Evolutionary conservation across 2,888 invertebrate genomes (phyloP).

Genomic region (Andrena bicolor): DNA sequence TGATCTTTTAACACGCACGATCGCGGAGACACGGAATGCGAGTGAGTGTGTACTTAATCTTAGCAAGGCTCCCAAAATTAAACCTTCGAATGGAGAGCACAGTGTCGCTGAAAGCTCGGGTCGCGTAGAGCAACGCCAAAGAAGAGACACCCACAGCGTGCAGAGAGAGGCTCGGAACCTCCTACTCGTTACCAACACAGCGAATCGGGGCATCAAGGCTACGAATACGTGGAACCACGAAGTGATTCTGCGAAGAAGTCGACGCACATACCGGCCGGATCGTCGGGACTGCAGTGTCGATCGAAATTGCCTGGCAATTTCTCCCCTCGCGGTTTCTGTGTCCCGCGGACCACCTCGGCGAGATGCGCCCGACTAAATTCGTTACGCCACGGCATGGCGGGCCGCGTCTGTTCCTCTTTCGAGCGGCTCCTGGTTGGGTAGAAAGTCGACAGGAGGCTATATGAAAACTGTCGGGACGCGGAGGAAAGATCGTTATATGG

Average conservation of each 20-base stretch:
- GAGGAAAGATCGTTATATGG: constrained; percentile 62
- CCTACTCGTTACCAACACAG: too few relatives aligned
- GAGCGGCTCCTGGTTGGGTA: constrained; percentile 45
- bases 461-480: constrained; percentile 57
- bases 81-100: too few relatives aligned
- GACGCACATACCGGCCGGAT: not conserved
- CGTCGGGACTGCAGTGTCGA: not conserved
- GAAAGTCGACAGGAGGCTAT: constrained; percentile 59
- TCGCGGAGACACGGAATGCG: not conserved
- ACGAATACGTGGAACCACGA: not conserved
- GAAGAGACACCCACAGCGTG: too few relatives aligned
- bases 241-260: too few relatives aligned
- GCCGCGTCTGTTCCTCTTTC: constrained; percentile 30
- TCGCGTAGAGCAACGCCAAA: too few relatives aligned
- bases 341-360: not conserved
- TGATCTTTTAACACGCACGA: not conserved
- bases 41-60: not conserved
- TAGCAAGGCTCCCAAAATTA: too few relatives aligned
- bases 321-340: not conserved
- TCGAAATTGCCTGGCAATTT: constrained; percentile 1
- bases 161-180: too few relatives aligned
- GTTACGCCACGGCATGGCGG: constrained; percentile 36
- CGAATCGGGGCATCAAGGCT: not conserved
- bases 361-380: constrained; percentile 48
- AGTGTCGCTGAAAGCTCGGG: too few relatives aligned